A percentile compares a stretch with the other conserved stretches of the same genome.
Conservation (phyloP, 2,888 invertebrate species). For the Crepidodera aurea region DNA sequence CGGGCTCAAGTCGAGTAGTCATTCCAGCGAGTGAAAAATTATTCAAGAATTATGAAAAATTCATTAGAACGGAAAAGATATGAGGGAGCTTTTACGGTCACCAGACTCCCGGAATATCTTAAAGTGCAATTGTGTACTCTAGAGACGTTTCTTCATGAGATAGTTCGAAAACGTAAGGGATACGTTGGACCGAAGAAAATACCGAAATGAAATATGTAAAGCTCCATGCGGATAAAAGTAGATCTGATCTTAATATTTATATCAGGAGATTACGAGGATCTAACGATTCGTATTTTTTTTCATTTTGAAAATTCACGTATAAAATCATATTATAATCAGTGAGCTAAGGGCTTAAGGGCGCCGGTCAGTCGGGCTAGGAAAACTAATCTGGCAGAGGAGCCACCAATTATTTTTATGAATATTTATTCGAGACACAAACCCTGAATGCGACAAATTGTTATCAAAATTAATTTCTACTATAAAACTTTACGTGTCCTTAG, state of each 20-base stretch:
- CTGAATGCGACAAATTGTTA: too few species aligned
- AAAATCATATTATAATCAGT: too few species aligned
- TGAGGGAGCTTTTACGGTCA: slow-evolving; percentile 27
- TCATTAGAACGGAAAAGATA: slow-evolving; percentile 20
- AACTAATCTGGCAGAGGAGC: too few species aligned
- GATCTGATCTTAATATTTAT: slow-evolving; percentile 16
- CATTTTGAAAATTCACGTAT: too few species aligned
- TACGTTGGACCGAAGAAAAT: slow-evolving; percentile 1
- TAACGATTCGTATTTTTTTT: too few species aligned
- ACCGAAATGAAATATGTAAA: slow-evolving; percentile 14
- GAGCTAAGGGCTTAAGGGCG: too few species aligned
- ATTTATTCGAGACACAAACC: too few species aligned
- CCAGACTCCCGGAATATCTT: slow-evolving; percentile 26
- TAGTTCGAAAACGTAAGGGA: neutral
- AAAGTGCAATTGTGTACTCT: slow-evolving; percentile 28
- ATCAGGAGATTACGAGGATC: too few species aligned
- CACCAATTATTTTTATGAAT: too few species aligned
- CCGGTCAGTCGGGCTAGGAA: too few species aligned
- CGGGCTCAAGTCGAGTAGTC: neutral
- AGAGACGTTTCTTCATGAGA: slow-evolving; percentile 19
- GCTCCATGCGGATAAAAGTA: slow-evolving; percentile 15
- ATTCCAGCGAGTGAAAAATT: slow-evolving; percentile 17
- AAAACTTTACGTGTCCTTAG: too few species aligned
- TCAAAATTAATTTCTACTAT: too few species aligned
- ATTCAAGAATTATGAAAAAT: slow-evolving; percentile 31